phyloP scores from a whole-genome alignment of 2,113 vertebrate genomes.

The Phocoena phocoena region DNA sequence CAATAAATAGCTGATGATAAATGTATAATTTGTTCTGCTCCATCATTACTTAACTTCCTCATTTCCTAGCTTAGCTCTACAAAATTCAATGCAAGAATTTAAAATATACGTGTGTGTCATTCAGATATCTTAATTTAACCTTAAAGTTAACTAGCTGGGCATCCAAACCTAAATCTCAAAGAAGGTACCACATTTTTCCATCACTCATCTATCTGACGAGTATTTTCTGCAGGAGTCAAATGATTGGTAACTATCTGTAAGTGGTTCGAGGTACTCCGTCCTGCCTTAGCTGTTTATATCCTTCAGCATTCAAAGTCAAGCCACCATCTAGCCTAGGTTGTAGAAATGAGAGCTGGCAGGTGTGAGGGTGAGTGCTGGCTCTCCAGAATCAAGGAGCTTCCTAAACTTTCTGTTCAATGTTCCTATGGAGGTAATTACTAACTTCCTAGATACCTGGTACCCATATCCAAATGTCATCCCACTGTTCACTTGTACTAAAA shows the following conservation, averaged over 20 bases:
- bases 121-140: background rate
- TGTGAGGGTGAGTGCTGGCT: background rate
- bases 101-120: background rate
- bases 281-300: background rate
- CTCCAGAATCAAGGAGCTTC: background rate
- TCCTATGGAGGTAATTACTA: slow-evolving; percentile 6
- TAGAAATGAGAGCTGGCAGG: background rate
- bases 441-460: background rate
- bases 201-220: background rate
- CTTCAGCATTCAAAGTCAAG: background rate
- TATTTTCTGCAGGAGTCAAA: slow-evolving; percentile 6
- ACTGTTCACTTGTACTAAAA: background rate
- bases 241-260: background rate
- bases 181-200: background rate
- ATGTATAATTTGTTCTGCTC: background rate
- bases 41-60: background rate
- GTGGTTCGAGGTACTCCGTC: background rate
- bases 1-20: background rate
- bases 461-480: background rate
- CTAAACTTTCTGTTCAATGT: slow-evolving; percentile 37
- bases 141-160: slow-evolving; percentile 21
- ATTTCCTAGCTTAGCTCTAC: background rate
- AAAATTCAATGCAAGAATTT: background rate
- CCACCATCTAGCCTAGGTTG: background rate
- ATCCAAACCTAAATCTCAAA: background rate